Conservation (phyloP, 2,888 invertebrate genomes). For the Endomychus coccineus region DNA sequence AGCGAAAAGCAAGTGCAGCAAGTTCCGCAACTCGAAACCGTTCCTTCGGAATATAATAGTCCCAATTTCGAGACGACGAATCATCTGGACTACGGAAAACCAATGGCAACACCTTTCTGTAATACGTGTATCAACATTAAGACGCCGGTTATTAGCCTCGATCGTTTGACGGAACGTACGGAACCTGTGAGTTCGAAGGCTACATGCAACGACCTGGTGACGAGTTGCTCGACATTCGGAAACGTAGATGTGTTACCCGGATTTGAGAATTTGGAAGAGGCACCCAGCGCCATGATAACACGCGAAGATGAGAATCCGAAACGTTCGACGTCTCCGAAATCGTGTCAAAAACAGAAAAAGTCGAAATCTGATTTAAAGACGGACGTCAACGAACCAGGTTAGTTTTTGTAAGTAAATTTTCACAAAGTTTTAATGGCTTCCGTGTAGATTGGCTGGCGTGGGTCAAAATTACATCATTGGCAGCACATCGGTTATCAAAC, state of each 20-base stretch:
- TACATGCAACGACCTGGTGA: slow-evolving; percentile 7
- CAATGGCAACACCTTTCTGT: neutral
- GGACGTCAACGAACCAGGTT: too few relatives aligned
- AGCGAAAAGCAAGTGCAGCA: neutral
- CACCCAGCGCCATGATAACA: neutral
- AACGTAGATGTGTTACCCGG: slow-evolving; percentile 11
- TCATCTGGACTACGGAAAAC: neutral
- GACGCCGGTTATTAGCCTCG: slow-evolving; percentile 5
- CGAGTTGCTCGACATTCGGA: slow-evolving; percentile 10
- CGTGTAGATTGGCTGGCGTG: too few relatives aligned
- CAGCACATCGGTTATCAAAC: too few relatives aligned
- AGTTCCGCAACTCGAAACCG: neutral
- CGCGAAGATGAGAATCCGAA: neutral
- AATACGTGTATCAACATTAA: slow-evolving; percentile 1
- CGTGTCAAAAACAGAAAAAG: neutral
- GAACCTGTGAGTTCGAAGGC: slow-evolving; percentile 11
- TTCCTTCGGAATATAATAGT: neutral
- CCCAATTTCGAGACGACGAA: neutral
- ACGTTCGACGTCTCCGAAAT: neutral
- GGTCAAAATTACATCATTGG: too few relatives aligned
- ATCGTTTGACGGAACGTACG: slow-evolving; percentile 12
- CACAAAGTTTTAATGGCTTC: slow-evolving; percentile 3
- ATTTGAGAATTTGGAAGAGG: slow-evolving; percentile 12
- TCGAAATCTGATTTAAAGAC: neutral
- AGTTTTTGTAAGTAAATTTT: too few relatives aligned